Conservation (phyloP, 1,140 invertebrate species). For the Philopotamus ludificatus region DNA sequence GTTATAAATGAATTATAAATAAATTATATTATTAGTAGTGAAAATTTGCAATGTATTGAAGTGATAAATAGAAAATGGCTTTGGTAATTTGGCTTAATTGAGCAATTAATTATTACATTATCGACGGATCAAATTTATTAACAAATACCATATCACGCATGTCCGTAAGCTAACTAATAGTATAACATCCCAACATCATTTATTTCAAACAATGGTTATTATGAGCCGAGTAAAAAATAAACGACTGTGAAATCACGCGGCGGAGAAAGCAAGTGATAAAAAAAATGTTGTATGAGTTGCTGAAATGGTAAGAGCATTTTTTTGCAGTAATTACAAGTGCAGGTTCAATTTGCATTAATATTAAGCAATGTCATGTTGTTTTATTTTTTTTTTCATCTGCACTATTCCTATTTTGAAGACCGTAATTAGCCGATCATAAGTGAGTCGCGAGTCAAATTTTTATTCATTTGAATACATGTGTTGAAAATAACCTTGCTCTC, state of each 20-base stretch:
- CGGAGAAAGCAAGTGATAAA: neutral
- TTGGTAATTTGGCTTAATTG: no score
- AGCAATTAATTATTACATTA: no score
- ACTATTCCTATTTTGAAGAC: neutral
- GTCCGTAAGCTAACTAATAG: no score
- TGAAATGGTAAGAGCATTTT: constrained; percentile 6
- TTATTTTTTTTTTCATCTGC: neutral
- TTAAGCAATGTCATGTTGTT: constrained; percentile 16
- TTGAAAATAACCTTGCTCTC: no score
- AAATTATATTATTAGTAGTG: no score
- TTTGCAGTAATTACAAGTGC: constrained; percentile 14
- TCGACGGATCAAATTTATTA: no score
- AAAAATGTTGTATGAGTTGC: neutral
- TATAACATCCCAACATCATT: neutral
- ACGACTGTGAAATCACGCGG: neutral
- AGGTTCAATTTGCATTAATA: constrained; percentile 22
- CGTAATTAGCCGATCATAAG: constrained; percentile 14
- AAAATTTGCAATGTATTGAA: no score
- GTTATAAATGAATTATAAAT: no score
- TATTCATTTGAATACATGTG: no score
- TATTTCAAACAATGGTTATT: neutral
- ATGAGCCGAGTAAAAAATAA: neutral
- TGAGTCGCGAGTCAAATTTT: neutral
- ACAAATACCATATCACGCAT: no score
- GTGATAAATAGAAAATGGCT: no score